Evolutionary conservation across 2,797 vertebrate genomes (phyloP).

Genomic region (Molossus alvarezi): DNA sequence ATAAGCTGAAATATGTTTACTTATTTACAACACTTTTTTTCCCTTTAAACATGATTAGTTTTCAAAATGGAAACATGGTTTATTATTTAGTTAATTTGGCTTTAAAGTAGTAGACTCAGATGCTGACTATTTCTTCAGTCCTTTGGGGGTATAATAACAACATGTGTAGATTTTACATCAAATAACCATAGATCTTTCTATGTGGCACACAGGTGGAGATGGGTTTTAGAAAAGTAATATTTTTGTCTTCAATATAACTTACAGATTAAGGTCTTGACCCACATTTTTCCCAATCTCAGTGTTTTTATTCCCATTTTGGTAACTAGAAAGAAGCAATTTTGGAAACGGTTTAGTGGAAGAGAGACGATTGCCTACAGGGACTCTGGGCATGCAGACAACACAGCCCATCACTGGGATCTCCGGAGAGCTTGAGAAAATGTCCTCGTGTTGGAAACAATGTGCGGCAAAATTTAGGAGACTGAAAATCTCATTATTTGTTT

Average conservation of each 20-base stretch:
- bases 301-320: conserved; percentile 75
- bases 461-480: conserved; percentile 33
- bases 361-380: conserved; percentile 68
- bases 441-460: not conserved
- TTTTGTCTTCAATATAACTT: conserved; percentile 65
- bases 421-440: not conserved
- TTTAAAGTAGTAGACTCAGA: not conserved
- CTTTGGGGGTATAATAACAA: conserved; percentile 6
- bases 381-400: not conserved
- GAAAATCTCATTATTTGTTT: conserved; percentile 21
- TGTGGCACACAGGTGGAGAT: not conserved
- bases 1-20: not conserved
- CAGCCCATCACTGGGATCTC: conserved; percentile 27
- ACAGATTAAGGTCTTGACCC: conserved; percentile 83
- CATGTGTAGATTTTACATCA: conserved; percentile 53
- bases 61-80: not conserved
- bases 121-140: not conserved
- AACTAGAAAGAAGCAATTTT: conserved; percentile 79
- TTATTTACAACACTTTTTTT: not conserved
- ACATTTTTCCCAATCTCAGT: conserved; percentile 75
- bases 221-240: conserved; percentile 49
- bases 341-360: conserved; percentile 69
- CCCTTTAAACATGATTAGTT: conserved; percentile 7
- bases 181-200: conserved; percentile 65
- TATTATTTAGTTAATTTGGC: conserved; percentile 2